Base-by-base conservation (phyloP, 2,797 vertebrate species). In the Dendrocincla fuliginosa region DNA sequence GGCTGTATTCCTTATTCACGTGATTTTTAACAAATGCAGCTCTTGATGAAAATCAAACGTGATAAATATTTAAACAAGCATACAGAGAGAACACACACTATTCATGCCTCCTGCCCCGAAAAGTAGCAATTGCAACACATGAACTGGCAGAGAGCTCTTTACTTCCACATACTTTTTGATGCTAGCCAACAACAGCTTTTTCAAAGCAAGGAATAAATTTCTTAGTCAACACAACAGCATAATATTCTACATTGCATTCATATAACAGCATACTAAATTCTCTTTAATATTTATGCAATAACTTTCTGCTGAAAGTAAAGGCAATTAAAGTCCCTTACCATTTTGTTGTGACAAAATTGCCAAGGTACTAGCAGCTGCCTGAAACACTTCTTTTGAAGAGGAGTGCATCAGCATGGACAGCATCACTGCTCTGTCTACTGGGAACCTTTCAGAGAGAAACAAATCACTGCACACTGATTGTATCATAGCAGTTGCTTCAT, bases 361-460 rank as follows among this genome's bases (percentile, higher is more conserved):
- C 35, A 99, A 96, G 13, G 99, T 98, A 23, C 98, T 98, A 17
- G 99, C 97, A 68, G 99, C 98, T n/a, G 99, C 99, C 84, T 98
- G 98, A 92, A 99, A 99, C 56, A 99, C 99, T 41, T 98, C 97
- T 84, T 98, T 98, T 13, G 98, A 99, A 30, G 98, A 97, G 11
- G 98, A 98, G 96, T 99, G 99, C 95, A 99, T 98, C 89, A 99
- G 93, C 98, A 99, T 99, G 75, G 99, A 98, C 0, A 98, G 98
- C 99, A 99, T 99, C 69, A 99, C 95, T 94, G 98, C 98, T 85
- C 98, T 98, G 83, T 99, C 98, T 68, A 98, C 92, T 6, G 99
- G 99, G 78, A 98, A 98, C 97, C 99, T 99, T 97, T 63, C 75
- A 87, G 92, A 95, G 42, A 87, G 65, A 97, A 91, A 28, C 28